Conservation (phyloP, 37 sponge, comb jelly and placozoan species). For the Sycon ciliatum region DNA sequence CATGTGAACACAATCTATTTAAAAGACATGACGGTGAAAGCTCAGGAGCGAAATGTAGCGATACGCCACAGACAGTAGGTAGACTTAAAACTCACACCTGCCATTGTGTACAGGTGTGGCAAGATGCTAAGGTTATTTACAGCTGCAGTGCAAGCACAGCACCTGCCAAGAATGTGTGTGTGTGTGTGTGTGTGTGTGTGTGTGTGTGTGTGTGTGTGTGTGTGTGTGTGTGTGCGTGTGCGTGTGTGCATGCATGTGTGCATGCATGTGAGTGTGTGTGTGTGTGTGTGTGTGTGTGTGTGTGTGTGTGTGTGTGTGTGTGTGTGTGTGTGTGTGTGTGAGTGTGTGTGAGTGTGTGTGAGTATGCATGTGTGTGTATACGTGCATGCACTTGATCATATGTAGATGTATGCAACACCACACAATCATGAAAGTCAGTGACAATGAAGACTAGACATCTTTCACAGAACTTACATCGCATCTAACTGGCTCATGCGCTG, state of each 20-base stretch:
- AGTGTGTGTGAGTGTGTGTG: too few relatives aligned
- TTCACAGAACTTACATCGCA: not conserved
- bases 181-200: slow-evolving; percentile 29
- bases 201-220: slow-evolving; percentile 23
- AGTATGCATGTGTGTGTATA: not conserved
- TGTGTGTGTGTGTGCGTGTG: not conserved
- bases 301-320: slow-evolving; percentile 23
- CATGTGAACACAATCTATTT: not conserved
- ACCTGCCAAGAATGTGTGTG: not conserved
- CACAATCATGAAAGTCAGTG: too few relatives aligned
- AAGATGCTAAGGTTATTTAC: too few relatives aligned
- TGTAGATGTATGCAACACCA: not conserved
- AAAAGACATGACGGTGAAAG: too few relatives aligned
- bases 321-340: not conserved
- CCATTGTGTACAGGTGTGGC: too few relatives aligned
- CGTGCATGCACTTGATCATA: not conserved
- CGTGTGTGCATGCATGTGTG: slow-evolving; percentile 13
- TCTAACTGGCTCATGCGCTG: slow-evolving; percentile 27
- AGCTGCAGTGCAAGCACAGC: too few relatives aligned
- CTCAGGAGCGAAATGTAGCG: too few relatives aligned
- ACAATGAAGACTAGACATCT: too few relatives aligned
- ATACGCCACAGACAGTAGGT: too few relatives aligned
- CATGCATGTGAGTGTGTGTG: too few relatives aligned
- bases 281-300: slow-evolving; percentile 19
- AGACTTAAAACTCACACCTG: too few relatives aligned